Conservation (phyloP, 2,888 invertebrate species). For the Chaetogeoica ovagalla region DNA sequence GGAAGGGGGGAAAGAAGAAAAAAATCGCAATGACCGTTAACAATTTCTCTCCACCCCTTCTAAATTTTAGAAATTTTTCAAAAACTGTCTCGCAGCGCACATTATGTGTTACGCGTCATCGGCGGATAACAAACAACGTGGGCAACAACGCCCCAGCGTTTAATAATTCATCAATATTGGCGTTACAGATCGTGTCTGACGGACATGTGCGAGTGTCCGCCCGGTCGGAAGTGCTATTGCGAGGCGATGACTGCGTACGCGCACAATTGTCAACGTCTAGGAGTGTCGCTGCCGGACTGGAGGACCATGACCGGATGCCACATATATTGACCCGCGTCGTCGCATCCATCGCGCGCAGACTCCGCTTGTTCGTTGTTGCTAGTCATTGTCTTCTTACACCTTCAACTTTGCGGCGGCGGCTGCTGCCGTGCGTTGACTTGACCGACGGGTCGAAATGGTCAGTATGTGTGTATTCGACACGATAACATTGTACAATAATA, state of each 20-base stretch:
- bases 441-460: constrained; percentile 40
- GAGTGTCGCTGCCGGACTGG: constrained; percentile 75
- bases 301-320: constrained; percentile 71
- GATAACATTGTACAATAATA: no score
- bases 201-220: constrained; percentile 87
- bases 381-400: constrained; percentile 44
- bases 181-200: constrained; percentile 72
- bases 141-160: no score
- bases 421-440: constrained; percentile 26
- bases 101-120: no score
- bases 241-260: constrained; percentile 88
- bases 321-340: constrained; percentile 43
- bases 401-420: constrained; percentile 29
- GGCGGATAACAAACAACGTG: no score
- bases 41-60: no score
- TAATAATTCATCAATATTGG: no score
- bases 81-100: no score
- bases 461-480: background rate
- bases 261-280: constrained; percentile 79
- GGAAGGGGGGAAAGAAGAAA: no score
- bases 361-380: constrained; percentile 43
- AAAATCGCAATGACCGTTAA: no score
- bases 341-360: constrained; percentile 43
- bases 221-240: constrained; percentile 77
- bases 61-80: no score